These are phyloP conservation scores for Paracanthobrama guichenoti DNA, from an alignment of 2,113 vertebrate species.

Conservation along the genomic window DNA sequence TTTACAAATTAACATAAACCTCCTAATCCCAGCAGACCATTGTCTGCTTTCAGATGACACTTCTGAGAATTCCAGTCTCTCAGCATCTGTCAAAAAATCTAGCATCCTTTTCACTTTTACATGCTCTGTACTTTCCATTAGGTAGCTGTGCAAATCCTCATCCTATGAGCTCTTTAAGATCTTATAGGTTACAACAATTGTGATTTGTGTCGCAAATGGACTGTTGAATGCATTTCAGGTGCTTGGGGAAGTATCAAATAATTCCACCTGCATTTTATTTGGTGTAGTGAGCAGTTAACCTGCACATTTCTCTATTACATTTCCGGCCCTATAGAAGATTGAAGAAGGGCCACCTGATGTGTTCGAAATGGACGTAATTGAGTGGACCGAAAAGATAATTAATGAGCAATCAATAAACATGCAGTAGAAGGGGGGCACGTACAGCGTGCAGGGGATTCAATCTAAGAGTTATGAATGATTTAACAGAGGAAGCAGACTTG, in stretches of 20 bases:
- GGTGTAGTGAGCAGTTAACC: background rate
- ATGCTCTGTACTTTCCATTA: conserved; percentile 33
- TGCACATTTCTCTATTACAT: conserved; percentile 33
- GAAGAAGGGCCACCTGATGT: conserved; percentile 65
- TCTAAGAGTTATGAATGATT: conserved; percentile 78
- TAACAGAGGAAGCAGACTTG: conserved; percentile 72
- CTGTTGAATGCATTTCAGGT: background rate
- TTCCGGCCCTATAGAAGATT: conserved; percentile 57
- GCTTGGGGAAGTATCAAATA: conserved; percentile 58
- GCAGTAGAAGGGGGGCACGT: conserved; percentile 63
- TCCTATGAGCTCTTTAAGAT: conserved; percentile 34
- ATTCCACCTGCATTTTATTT: conserved; percentile 43
- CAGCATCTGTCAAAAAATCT: conserved; percentile 51
- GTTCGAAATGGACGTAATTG: conserved; percentile 73
- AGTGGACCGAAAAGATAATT: conserved; percentile 78
- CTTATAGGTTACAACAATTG: background rate
- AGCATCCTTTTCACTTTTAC: conserved; percentile 45
- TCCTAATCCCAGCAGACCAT: conserved; percentile 43
- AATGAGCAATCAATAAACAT: conserved; percentile 79
- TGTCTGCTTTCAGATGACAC: conserved; percentile 45
- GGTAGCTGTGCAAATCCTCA: conserved; percentile 30
- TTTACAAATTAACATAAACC: conserved; percentile 53
- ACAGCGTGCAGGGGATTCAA: conserved; percentile 67
- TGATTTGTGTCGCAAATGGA: background rate
- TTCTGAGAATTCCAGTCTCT: conserved; percentile 52